Percentiles rank a stretch among this genome's conserved stretches.
Evolutionary conservation across 2,888 invertebrate species (phyloP).

Genomic region (Cheilosia urbana): DNA sequence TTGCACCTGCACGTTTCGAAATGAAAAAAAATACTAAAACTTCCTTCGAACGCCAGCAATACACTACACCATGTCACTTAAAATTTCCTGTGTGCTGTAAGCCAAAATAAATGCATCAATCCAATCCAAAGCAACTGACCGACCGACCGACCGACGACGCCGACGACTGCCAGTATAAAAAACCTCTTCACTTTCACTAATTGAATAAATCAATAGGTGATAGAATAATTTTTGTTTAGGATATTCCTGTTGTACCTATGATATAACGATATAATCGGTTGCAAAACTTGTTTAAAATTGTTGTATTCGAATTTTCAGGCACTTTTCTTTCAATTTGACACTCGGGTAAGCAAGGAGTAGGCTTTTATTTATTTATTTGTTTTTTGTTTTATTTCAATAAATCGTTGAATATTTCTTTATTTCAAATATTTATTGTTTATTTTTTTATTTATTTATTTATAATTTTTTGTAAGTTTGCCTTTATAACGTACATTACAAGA

Average conservation of each 20-base stretch:
- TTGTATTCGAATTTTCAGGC: not conserved
- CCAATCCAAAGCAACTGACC: not conserved
- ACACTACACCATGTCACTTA: slow-evolving; percentile 5
- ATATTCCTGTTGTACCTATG: not conserved
- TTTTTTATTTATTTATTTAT: too few species aligned
- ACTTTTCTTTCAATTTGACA: not conserved
- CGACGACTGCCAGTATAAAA: slow-evolving; percentile 5
- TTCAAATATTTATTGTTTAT: not conserved
- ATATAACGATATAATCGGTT: not conserved
- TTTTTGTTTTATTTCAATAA: not conserved
- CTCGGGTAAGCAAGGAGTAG: not conserved
- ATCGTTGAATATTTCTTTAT: not conserved
- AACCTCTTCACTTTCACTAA: slow-evolving; percentile 55
- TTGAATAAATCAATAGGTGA: slow-evolving; percentile 42
- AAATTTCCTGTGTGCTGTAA: slow-evolving; percentile 18
- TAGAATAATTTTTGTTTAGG: slow-evolving; percentile 28
- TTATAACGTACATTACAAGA: slow-evolving; percentile 3
- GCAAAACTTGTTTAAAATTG: slow-evolving; percentile 15
- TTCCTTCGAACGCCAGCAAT: slow-evolving; percentile 2
- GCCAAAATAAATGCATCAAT: slow-evolving; percentile 23
- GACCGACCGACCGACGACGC: not conserved
- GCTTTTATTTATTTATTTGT: not conserved
- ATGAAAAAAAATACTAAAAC: not conserved
- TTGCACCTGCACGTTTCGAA: slow-evolving; percentile 12
- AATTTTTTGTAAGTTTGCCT: not conserved